Conservation (phyloP, 2,113 vertebrate genomes). For the Rutilus rutilus region DNA sequence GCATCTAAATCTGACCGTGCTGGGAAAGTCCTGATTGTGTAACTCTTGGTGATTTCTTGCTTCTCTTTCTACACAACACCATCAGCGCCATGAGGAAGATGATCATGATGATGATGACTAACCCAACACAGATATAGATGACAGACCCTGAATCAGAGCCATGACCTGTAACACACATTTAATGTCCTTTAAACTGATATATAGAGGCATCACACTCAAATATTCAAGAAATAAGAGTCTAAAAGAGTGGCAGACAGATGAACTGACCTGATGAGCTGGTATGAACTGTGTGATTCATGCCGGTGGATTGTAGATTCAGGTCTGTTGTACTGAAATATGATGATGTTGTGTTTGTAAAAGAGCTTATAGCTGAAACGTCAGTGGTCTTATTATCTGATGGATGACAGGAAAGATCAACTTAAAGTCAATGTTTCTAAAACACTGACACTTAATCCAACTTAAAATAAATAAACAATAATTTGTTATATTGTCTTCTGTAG, state of each 20-base stretch:
- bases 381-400: background rate
- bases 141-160: background rate
- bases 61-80: background rate
- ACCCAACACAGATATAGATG: background rate
- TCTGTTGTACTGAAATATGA: background rate
- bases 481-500: too few relatives aligned
- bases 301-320: rapidly evolving
- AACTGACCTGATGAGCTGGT: background rate
- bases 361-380: background rate
- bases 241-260: background rate
- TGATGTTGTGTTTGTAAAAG: background rate
- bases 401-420: background rate
- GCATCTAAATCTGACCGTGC: background rate
- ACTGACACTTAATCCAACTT: too few relatives aligned
- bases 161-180: background rate
- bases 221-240: background rate
- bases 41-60: background rate
- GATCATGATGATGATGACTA: background rate
- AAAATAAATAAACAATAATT: background rate
- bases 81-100: background rate
- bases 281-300: too few relatives aligned
- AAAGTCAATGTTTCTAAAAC: background rate
- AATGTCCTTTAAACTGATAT: background rate
- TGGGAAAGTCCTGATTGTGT: background rate
- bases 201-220: background rate